Percentiles rank a stretch among this genome's conserved stretches.
Evolutionary conservation across 2,113 vertebrate species (phyloP).

Genomic region (Labeo rohita): DNA sequence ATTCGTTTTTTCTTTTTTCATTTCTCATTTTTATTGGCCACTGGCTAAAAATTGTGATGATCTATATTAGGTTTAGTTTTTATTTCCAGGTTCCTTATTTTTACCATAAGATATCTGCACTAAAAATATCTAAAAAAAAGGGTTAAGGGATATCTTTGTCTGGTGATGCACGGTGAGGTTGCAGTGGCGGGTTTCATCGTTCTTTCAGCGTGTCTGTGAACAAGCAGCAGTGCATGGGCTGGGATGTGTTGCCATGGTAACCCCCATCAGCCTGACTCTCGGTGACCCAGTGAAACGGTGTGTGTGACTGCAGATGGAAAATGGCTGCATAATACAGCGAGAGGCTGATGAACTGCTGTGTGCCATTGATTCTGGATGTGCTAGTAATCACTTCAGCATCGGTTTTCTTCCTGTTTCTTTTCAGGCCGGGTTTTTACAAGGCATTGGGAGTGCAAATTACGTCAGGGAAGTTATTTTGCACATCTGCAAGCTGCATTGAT

Average conservation of each 20-base stretch:
- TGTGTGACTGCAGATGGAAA: conserved; percentile 49
- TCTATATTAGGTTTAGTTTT: background rate
- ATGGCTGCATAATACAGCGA: background rate
- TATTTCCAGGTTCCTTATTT: background rate
- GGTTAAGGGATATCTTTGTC: background rate
- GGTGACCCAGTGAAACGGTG: conserved; percentile 71
- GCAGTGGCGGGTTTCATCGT: too few species aligned
- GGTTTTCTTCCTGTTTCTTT: background rate
- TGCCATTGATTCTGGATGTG: conserved; percentile 51
- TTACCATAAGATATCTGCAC: background rate
- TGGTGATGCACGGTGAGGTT: conserved; percentile 28
- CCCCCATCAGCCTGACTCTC: conserved; percentile 60
- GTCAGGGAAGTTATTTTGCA: background rate
- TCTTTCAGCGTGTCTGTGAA: conserved; percentile 60
- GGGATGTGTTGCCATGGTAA: conserved; percentile 79
- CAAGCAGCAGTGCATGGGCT: conserved; percentile 72
- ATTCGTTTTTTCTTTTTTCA: background rate
- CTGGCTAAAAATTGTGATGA: background rate
- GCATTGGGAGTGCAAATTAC: background rate
- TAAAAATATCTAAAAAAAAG: background rate
- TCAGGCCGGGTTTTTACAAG: background rate
- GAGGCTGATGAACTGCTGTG: background rate
- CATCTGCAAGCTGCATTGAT: background rate
- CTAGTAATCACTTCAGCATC: background rate
- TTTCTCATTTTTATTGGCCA: background rate